Evolutionary conservation across 2,888 invertebrate species (phyloP).

Genomic region (Strigamia crassipes): DNA sequence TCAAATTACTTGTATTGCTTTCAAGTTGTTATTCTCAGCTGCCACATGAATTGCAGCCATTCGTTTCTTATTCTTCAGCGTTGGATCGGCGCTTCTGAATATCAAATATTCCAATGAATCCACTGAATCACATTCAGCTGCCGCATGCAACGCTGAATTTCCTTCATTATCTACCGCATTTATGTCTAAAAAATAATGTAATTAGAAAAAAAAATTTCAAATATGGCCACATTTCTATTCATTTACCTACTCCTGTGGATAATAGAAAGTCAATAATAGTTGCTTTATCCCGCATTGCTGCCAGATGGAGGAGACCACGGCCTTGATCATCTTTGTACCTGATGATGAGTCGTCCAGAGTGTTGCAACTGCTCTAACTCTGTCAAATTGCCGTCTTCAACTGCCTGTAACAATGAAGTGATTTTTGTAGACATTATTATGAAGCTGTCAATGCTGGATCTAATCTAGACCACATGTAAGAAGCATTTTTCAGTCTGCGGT

Average conservation of each 20-base stretch:
- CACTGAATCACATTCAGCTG: constrained; percentile 73
- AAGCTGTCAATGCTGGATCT: too few relatives aligned
- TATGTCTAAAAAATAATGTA: constrained; percentile 65
- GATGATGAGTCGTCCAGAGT: constrained; percentile 74
- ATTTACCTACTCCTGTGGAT: constrained; percentile 73
- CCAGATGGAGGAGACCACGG: constrained; percentile 78
- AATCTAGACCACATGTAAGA: too few relatives aligned
- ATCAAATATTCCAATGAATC: constrained; percentile 75
- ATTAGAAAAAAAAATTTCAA: not conserved
- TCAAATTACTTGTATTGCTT: constrained; percentile 57
- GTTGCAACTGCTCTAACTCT: constrained; percentile 75
- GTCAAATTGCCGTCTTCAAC: constrained; percentile 83
- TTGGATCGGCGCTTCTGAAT: constrained; percentile 70
- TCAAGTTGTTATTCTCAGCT: constrained; percentile 73
- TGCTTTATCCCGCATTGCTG: constrained; percentile 74
- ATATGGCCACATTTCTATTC: not conserved
- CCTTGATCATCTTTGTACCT: constrained; percentile 73
- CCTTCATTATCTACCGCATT: constrained; percentile 73
- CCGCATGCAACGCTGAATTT: constrained; percentile 80
- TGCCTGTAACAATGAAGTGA: constrained; percentile 64
- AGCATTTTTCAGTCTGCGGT: too few relatives aligned
- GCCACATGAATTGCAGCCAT: constrained; percentile 80
- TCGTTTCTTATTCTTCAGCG: constrained; percentile 73
- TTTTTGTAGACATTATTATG: not conserved
- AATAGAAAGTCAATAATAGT: constrained; percentile 76